Base-by-base conservation (phyloP, 1,140 invertebrate genomes). In the Temnothorax nylanderi region DNA sequence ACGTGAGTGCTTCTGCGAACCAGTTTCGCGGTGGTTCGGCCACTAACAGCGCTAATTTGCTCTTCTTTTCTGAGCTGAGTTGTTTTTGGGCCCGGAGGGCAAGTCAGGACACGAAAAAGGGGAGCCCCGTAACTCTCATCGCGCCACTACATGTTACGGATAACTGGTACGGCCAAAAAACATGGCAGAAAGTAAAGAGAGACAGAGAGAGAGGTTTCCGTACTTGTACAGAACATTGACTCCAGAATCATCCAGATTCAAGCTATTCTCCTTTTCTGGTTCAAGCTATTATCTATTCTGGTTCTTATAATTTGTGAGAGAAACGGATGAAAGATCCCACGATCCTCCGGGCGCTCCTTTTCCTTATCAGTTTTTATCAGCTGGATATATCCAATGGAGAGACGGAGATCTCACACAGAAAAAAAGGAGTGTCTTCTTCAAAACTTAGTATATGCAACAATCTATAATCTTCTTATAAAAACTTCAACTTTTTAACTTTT, bases 1-100 rank as follows among this genome's bases (percentile, higher is more conserved):
- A 81, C 65, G 18, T 56, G n/a, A 72, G 69, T 47, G 75, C 65
- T 88, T 89, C 74, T 72, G 67, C 87, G 81, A 89, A 88, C 81
- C 67, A 86, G 67, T 88, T 89, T 89, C 65, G 44, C 87, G 51
- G 16, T 34, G 51, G 65, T 72, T 72, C 34, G 67, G 56, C 64
- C 56, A 34, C 21, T 58, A 21, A 34, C 21, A 71, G 51, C 56
- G 58, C 60, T 80, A 71, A 76, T 86, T 86, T 54, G 26, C 56
- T 54, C n/a, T 34, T 58, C 41, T 88, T 89, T 76, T 77, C n/a
- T 65, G 37, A 58, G 21, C 54, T 69, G 41, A 69, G 54, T 76
- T 21, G 80, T 72, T 74, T 87, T 87, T 47, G 62, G 54, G 34
- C 80, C 58, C 8, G 47, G 8, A 32, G 69, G 65, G 58, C 44